Conservation (phyloP, 2,888 invertebrate species). For the Idaea dimidiata region DNA sequence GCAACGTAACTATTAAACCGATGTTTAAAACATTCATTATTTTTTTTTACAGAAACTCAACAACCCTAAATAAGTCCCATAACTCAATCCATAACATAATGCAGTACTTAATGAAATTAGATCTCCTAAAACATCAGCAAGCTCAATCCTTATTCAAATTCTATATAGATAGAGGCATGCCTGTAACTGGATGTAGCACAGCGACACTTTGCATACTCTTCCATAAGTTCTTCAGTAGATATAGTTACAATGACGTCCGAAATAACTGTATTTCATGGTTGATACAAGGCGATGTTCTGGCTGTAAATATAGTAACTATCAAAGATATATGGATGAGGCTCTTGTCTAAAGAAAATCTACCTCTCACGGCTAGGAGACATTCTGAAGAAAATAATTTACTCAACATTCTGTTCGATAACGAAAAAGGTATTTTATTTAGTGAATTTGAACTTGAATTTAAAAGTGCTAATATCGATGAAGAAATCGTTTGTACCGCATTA, state of each 20-base stretch:
- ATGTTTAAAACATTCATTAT: not conserved
- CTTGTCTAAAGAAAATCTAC: conserved; percentile 56
- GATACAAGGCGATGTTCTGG: conserved; percentile 37
- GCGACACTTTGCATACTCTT: conserved; percentile 52
- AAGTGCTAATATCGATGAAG: conserved; percentile 10
- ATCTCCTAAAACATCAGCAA: conserved; percentile 49
- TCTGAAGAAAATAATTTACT: conserved; percentile 36
- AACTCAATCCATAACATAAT: conserved; percentile 58
- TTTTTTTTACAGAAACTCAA: conserved; percentile 55
- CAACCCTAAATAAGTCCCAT: conserved; percentile 43
- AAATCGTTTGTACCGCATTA: conserved; percentile 23
- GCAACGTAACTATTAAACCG: not conserved
- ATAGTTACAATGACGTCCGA: conserved; percentile 47
- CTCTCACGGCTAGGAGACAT: not conserved
- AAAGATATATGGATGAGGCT: conserved; percentile 53
- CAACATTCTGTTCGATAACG: conserved; percentile 51
- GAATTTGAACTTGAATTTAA: conserved; percentile 55
- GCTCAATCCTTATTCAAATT: conserved; percentile 58
- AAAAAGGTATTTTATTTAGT: conserved; percentile 58
- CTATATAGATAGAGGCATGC: conserved; percentile 67
- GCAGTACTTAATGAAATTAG: conserved; percentile 46
- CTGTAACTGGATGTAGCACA: conserved; percentile 53
- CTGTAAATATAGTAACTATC: conserved; percentile 32
- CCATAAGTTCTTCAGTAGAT: conserved; percentile 60
- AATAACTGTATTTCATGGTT: conserved; percentile 59